Percentiles rank a stretch among this genome's conserved stretches.
phyloP scores from a whole-genome alignment of 92 coral and sea anemone species.

The Blastomussa wellsi region DNA sequence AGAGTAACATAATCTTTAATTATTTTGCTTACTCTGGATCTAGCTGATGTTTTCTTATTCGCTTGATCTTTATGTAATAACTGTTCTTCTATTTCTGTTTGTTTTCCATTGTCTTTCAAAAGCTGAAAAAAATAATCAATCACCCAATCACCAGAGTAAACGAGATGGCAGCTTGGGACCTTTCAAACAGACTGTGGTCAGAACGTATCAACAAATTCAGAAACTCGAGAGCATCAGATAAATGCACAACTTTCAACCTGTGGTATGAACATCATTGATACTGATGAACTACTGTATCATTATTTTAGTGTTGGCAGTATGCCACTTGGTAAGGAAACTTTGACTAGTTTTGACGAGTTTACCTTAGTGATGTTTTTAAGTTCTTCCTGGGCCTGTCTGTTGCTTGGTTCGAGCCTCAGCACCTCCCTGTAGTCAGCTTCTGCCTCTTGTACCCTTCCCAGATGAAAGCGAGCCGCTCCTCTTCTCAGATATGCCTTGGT shows the following conservation, averaged over 20 bases:
- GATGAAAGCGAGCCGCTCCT: slow-evolving; percentile 67
- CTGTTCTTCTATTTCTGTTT: background rate
- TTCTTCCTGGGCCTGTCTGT: slow-evolving; percentile 87
- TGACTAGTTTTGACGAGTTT: background rate
- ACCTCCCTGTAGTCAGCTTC: slow-evolving; percentile 53
- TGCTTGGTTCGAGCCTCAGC: slow-evolving; percentile 79
- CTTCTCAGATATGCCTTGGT: slow-evolving; percentile 90
- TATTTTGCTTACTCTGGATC: slow-evolving; percentile 1
- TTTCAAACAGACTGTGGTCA: no score
- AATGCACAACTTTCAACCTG: no score
- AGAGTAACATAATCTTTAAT: background rate
- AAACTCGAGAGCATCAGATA: background rate
- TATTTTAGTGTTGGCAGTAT: no score
- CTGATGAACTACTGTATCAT: no score
- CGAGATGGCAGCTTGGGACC: background rate
- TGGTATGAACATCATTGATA: no score
- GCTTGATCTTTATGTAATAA: background rate
- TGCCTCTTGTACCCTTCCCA: slow-evolving; percentile 63
- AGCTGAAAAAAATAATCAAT: slow-evolving; percentile 1
- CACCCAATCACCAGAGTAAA: background rate
- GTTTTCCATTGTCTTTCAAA: background rate
- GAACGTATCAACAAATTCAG: background rate
- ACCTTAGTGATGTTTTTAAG: slow-evolving; percentile 70
- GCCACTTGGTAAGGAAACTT: background rate
- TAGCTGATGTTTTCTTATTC: background rate